Base-by-base conservation (phyloP, 2,888 invertebrate genomes). In the Amblyjoppa proteus region DNA sequence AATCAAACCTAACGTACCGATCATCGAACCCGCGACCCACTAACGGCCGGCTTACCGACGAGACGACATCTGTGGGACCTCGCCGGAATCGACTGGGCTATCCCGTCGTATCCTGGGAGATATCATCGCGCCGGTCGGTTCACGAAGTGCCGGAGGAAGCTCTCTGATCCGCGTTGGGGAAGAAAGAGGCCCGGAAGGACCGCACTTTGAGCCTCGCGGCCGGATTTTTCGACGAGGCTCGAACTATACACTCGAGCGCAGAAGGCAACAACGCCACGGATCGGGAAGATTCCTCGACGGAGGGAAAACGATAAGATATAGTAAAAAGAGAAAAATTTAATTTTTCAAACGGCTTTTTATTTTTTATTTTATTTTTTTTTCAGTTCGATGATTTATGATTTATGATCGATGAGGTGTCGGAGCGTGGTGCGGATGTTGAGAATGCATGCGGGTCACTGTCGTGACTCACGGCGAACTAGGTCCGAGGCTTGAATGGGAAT, bases 31-130 rank as follows among this genome's bases (percentile, higher is more conserved):
- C 20, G 9, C 56, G 25, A 64, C 64, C 41, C 20, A 45, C 28
- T 16, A 16, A 5, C 7, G 45, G 49, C 64, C 0, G 41, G 45
- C 49, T 70, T 56, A 78, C 64, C 41, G 76, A 74, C 71, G 61
- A 81, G 38, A 82, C 87, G 88, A 88, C 86, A 88, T 88, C 88
- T 87, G 88, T 88, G 80, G 86, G 86, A 86, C 86, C 74, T 73
- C 83, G 77, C 58, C 80, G 87, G 86, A 87, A 84, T 75, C 66
- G 77, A 51, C 68, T 38, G 77, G 61, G 56, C 58, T 77, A 79
- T 85, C 85, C 49, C 79, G 45, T 34, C 68, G 34, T 68, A 49
- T 53, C 82, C 85, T 49, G 56, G 76, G 53, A 85, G 61, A 85
- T 53, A 83, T 76, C 77, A 83, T 84, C 64, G 41, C 81, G 81